Conservation (phyloP, 2,113 vertebrate species). For the Colinus virginianus region DNA sequence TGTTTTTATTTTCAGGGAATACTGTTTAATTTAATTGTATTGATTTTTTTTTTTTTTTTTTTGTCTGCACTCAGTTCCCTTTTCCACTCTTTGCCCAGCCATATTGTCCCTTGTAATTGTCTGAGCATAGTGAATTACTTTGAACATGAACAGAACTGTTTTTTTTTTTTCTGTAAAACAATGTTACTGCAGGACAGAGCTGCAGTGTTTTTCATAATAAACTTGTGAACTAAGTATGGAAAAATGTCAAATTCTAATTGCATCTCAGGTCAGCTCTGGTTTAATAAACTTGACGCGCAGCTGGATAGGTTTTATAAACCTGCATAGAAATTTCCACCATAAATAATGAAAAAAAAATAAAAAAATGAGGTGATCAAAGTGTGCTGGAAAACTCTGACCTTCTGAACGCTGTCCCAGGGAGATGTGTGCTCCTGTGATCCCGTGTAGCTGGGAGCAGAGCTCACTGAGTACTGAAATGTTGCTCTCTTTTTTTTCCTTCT, state of each 20-base stretch:
- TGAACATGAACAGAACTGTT: conserved; percentile 80
- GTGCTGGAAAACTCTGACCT: not conserved
- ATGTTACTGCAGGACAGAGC: conserved; percentile 81
- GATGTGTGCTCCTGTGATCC: not conserved
- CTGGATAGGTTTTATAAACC: conserved; percentile 72
- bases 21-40: conserved; percentile 87
- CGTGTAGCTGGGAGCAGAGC: not conserved
- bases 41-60: conserved; percentile 69
- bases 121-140: conserved; percentile 82
- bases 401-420: not conserved
- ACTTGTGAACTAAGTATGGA: conserved; percentile 86
- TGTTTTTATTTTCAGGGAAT: conserved; percentile 86
- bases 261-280: conserved; percentile 76
- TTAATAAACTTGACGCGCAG: conserved; percentile 63
- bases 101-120: conserved; percentile 82
- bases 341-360: not conserved
- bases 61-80: conserved; percentile 80
- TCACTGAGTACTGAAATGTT: not conserved
- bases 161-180: conserved; percentile 79
- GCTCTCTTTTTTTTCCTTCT: not conserved
- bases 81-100: conserved; percentile 74
- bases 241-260: conserved; percentile 79
- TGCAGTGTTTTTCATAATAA: conserved; percentile 89
- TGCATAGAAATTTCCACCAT: conserved; percentile 49
- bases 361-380: not conserved